These are phyloP conservation scores for Strix uralensis DNA, from an alignment of 2,113 vertebrate genomes.

Conservation along the genomic window DNA sequence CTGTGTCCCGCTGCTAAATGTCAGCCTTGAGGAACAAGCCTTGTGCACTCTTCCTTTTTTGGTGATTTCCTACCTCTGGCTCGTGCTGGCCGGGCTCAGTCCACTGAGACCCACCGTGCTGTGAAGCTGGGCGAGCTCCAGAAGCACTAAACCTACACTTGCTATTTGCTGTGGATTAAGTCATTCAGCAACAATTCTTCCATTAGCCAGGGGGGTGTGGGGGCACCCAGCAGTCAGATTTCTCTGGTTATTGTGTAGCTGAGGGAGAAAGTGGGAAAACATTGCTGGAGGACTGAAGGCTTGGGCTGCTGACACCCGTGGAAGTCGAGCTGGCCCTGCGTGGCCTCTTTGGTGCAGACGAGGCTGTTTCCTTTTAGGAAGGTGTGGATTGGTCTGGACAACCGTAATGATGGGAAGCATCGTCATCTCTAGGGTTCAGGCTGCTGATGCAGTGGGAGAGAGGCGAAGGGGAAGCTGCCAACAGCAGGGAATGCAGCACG, in stretches of 20 bases:
- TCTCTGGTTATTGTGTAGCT: background rate
- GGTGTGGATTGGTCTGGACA: background rate
- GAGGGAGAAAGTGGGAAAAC: background rate
- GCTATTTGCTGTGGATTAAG: background rate
- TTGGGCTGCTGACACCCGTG: accelerated
- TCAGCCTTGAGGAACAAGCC: background rate
- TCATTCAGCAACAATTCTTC: background rate
- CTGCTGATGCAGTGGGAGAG: background rate
- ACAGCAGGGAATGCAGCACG: accelerated
- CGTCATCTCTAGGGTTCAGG: background rate
- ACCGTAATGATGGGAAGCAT: background rate
- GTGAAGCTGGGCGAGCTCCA: background rate
- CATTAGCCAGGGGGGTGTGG: background rate
- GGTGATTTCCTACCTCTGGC: background rate
- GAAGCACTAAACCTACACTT: background rate
- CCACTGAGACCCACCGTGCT: background rate
- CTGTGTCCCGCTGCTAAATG: background rate
- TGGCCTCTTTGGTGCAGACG: accelerated
- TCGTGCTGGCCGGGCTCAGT: accelerated
- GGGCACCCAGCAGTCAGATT: background rate
- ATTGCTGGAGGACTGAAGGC: accelerated
- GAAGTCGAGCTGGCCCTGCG: accelerated
- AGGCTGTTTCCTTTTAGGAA: background rate
- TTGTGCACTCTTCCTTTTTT: background rate
- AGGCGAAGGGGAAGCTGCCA: background rate